Conservation (phyloP, 2,113 vertebrate genomes). For the Clupea harengus region DNA sequence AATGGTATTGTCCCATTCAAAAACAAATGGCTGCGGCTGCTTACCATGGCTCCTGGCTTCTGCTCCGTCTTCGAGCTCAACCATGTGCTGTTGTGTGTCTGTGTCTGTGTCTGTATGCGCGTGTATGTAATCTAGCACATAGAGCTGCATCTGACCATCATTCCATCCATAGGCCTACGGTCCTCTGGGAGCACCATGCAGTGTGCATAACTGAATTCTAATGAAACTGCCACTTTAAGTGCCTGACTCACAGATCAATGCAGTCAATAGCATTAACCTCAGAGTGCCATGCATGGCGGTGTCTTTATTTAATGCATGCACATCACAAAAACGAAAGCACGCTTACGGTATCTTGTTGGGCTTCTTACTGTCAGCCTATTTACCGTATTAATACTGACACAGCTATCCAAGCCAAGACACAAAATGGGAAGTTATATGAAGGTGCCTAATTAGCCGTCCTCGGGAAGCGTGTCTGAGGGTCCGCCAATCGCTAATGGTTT, state of each 20-base stretch:
- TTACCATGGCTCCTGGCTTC: neutral
- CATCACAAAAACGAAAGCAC: neutral
- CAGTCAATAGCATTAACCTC: constrained; percentile 51
- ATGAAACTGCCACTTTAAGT: constrained; percentile 49
- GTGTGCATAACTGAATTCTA: constrained; percentile 32
- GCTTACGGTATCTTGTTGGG: neutral
- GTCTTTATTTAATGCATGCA: constrained; percentile 48
- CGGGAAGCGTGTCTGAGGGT: constrained; percentile 33
- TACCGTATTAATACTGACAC: constrained; percentile 4
- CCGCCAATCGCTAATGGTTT: constrained; percentile 37
- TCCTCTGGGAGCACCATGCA: neutral
- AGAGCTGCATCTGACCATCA: constrained; percentile 33
- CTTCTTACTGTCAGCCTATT: neutral
- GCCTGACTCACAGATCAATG: constrained; percentile 53
- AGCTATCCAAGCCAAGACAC: constrained; percentile 21
- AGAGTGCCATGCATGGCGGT: constrained; percentile 20
- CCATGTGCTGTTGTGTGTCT: neutral
- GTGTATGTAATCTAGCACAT: neutral
- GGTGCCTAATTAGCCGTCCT: constrained; percentile 38
- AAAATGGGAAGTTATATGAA: neutral
- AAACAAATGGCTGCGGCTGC: too few species aligned
- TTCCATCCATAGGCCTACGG: neutral
- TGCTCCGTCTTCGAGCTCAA: neutral
- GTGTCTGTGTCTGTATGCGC: neutral
- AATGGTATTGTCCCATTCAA: too few species aligned